Evolutionary conservation across 2,113 vertebrate species (phyloP).

Genomic region (Callipepla squamata): DNA sequence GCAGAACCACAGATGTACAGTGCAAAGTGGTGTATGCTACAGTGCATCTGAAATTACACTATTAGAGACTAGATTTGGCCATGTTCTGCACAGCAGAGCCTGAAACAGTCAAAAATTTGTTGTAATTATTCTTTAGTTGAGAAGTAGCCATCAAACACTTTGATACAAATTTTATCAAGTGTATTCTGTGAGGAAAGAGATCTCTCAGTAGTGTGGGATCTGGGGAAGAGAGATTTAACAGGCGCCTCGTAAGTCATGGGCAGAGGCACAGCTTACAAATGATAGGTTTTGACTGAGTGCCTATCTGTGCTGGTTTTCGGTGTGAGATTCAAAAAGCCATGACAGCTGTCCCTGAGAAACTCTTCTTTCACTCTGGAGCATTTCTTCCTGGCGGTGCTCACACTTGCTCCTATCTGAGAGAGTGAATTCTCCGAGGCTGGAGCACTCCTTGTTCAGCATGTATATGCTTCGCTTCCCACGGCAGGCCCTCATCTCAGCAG

Average conservation of each 20-base stretch:
- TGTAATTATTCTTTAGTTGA: slow-evolving; percentile 24
- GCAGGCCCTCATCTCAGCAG: neutral
- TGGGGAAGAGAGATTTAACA: neutral
- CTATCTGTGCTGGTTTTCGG: neutral
- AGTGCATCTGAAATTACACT: slow-evolving; percentile 16
- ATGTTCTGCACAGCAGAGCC: slow-evolving; percentile 43
- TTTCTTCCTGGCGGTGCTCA: neutral
- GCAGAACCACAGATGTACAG: neutral
- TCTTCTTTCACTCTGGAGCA: neutral
- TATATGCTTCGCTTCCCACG: neutral
- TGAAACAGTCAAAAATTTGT: slow-evolving; percentile 11
- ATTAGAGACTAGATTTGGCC: neutral
- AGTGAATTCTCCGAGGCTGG: neutral
- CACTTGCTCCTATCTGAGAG: neutral
- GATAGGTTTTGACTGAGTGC: neutral
- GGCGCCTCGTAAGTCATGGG: neutral
- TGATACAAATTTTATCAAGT: neutral
- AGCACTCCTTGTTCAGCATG: neutral
- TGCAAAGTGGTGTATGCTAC: neutral
- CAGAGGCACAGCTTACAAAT: neutral
- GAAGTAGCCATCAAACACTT: neutral
- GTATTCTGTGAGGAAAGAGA: neutral
- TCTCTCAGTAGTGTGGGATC: neutral
- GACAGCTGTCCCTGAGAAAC: neutral
- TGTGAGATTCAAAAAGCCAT: neutral